phyloP scores from a whole-genome alignment of 1,140 invertebrate genomes.

The Sitodiplosis mosellana region DNA sequence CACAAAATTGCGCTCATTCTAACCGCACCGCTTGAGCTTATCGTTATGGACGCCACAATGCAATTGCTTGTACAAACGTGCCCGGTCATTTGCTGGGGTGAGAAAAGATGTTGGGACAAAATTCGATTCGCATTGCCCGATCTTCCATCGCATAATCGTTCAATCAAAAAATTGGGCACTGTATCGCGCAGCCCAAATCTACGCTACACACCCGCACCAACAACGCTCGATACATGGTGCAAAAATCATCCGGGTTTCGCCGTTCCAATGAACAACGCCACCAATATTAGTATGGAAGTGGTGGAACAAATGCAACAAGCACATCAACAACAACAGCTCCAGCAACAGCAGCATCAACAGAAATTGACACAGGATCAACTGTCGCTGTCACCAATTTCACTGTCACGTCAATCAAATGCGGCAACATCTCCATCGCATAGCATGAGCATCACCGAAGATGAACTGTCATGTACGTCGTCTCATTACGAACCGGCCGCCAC shows the following conservation, averaged over 20 bases:
- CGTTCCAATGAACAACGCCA: neutral
- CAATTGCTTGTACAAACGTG: constrained; percentile 65
- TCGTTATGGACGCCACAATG: constrained; percentile 60
- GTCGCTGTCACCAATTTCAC: no score
- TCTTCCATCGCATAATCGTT: constrained; percentile 12
- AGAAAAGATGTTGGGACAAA: constrained; percentile 78
- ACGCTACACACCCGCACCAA: constrained; percentile 2
- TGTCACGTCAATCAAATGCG: no score
- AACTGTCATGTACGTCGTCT: neutral
- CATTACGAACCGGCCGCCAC: constrained; percentile 1
- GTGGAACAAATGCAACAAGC: neutral
- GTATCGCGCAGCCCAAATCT: constrained; percentile 2
- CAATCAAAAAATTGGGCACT: neutral
- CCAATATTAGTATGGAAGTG: no score
- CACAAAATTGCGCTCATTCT: constrained; percentile 50
- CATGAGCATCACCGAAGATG: neutral
- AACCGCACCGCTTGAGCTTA: constrained; percentile 38
- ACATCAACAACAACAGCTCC: neutral
- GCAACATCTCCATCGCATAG: neutral
- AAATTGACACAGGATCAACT: neutral
- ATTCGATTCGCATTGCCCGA: constrained; percentile 76
- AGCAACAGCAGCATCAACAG: neutral
- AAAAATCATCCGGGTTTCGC: constrained; percentile 1
- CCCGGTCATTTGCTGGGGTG: constrained; percentile 69
- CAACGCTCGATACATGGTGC: constrained; percentile 1